Conservation (phyloP, 2,888 invertebrate genomes). For the Chrysomela aeneicollis region DNA sequence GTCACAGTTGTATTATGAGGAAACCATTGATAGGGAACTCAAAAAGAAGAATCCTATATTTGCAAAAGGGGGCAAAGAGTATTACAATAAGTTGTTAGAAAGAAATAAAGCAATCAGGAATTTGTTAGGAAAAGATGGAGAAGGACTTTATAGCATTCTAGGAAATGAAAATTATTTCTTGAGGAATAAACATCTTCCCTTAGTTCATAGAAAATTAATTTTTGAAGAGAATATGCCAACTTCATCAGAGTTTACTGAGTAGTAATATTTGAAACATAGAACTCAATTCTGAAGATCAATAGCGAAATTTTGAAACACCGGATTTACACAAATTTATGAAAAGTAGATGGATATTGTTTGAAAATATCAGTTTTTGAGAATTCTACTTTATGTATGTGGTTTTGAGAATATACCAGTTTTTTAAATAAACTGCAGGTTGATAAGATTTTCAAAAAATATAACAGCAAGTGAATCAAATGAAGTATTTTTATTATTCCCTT, state of each 20-base stretch:
- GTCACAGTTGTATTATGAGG: slow-evolving; percentile 71
- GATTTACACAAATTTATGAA: no score
- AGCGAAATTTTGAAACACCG: no score
- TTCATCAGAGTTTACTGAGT: neutral
- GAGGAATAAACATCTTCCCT: slow-evolving; percentile 71
- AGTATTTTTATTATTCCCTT: no score
- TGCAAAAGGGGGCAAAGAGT: slow-evolving; percentile 77
- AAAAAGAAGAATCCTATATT: slow-evolving; percentile 69
- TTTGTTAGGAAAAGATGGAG: slow-evolving; percentile 71
- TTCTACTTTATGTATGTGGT: no score
- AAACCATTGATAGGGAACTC: slow-evolving; percentile 69
- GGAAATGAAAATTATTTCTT: slow-evolving; percentile 77
- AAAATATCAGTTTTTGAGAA: no score
- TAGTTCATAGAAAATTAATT: slow-evolving; percentile 71
- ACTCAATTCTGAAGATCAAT: neutral
- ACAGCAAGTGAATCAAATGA: no score
- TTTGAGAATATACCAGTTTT: no score
- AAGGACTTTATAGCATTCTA: slow-evolving; percentile 67
- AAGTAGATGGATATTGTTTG: no score
- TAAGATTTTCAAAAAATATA: no score
- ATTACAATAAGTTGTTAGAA: slow-evolving; percentile 75
- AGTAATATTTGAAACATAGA: neutral
- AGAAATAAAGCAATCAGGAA: slow-evolving; percentile 77
- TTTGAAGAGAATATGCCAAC: slow-evolving; percentile 62
- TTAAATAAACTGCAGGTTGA: no score